Conservation (phyloP, 1,140 invertebrate genomes). For the Hyphantria cunea region DNA sequence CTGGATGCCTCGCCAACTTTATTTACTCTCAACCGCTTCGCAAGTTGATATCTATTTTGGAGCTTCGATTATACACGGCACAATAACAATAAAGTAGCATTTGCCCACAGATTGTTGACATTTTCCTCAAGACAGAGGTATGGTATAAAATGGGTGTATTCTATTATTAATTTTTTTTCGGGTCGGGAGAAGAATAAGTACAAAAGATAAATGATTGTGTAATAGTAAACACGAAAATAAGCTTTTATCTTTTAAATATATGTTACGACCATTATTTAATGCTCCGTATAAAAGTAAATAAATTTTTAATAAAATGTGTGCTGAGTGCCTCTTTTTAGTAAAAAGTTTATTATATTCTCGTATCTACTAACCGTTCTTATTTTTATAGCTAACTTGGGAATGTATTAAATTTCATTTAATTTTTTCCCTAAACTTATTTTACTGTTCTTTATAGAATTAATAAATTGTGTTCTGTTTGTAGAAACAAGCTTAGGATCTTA, state of each 20-base stretch:
- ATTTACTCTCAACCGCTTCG: constrained; percentile 73
- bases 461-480: too few relatives aligned
- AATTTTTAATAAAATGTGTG: neutral
- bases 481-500: too few relatives aligned
- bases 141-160: constrained; percentile 59
- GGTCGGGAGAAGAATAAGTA: constrained; percentile 26
- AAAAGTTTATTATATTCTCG: too few relatives aligned
- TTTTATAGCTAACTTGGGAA: too few relatives aligned
- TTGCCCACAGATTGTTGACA: constrained; percentile 77
- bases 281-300: constrained; percentile 2
- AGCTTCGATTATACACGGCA: constrained; percentile 73
- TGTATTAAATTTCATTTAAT: too few relatives aligned
- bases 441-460: too few relatives aligned
- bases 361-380: too few relatives aligned
- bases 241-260: constrained; percentile 12
- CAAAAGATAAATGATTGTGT: constrained; percentile 34
- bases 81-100: constrained; percentile 79
- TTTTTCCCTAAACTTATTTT: too few relatives aligned
- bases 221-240: constrained; percentile 26
- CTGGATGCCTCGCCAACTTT: constrained; percentile 59
- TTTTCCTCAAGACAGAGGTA: constrained; percentile 70
- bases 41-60: constrained; percentile 72
- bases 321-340: too few relatives aligned
- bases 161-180: constrained; percentile 76
- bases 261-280: neutral